These are phyloP conservation scores for Myiotriccus ornatus DNA, from an alignment of 2,797 vertebrate genomes.

Conservation along the genomic window DNA sequence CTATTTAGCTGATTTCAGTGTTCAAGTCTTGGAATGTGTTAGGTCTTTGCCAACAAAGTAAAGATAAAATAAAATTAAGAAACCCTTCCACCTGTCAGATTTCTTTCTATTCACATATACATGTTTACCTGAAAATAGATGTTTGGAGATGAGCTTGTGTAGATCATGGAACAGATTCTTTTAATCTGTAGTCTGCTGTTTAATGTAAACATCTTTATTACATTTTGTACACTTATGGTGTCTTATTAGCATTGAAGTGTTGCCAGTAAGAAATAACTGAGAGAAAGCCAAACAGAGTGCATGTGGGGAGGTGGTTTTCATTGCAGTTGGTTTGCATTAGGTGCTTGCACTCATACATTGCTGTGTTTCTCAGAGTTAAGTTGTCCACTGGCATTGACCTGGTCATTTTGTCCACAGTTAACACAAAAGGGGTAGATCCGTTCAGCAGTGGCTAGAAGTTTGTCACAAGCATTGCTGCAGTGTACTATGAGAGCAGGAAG, in stretches of 20 bases:
- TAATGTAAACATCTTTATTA: constrained; percentile 63
- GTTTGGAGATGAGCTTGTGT: not conserved
- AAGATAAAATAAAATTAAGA: not conserved
- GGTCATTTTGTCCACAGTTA: fast-evolving
- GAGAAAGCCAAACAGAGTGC: not conserved
- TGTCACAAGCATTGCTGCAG: not conserved
- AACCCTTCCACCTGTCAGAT: not conserved
- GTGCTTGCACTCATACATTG: fast-evolving
- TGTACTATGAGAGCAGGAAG: fast-evolving
- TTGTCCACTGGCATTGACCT: not conserved
- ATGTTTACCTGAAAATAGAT: constrained; percentile 23
- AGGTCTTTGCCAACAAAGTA: not conserved
- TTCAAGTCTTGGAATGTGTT: not conserved
- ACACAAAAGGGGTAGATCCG: fast-evolving
- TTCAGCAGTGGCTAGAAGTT: not conserved
- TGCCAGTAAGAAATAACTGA: constrained; percentile 49
- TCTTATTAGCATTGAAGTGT: constrained; percentile 58
- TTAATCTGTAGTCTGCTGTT: constrained; percentile 49
- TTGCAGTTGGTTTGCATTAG: constrained; percentile 7
- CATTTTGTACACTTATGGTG: constrained; percentile 54
- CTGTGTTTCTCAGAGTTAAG: not conserved
- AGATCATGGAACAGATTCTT: constrained; percentile 12
- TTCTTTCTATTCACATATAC: not conserved
- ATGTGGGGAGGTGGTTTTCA: not conserved
- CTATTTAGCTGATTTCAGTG: not conserved